phyloP scores from a whole-genome alignment of 2,797 vertebrate genomes.

The Leptatherina wallacei region DNA sequence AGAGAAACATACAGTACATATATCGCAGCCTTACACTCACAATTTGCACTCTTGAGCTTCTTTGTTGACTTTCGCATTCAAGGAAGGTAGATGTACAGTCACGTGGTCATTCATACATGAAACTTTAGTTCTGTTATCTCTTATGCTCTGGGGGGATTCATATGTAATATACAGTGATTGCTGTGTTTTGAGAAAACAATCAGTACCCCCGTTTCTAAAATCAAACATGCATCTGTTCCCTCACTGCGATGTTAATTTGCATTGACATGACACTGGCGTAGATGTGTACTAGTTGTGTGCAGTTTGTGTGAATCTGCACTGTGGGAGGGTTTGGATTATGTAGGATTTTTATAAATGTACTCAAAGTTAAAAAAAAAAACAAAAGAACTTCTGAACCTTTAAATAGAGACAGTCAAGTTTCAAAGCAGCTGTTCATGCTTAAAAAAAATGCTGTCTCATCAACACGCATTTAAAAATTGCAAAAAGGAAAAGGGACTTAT shows the following conservation, averaged over 20 bases:
- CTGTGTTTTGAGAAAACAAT: conserved; percentile 58
- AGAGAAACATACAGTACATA: conserved; percentile 82
- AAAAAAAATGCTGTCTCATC: conserved; percentile 64
- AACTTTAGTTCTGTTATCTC: conserved; percentile 36
- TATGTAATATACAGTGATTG: conserved; percentile 33
- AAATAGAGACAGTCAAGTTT: conserved; percentile 77
- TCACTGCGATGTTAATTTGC: conserved; percentile 29
- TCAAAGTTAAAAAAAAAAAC: conserved; percentile 30
- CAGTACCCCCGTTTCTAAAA: conserved; percentile 30
- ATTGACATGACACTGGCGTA: conserved; percentile 56
- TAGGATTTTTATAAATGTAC: conserved; percentile 49
- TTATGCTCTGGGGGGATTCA: conserved; percentile 35
- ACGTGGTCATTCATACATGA: conserved; percentile 49
- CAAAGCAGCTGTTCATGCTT: conserved; percentile 83
- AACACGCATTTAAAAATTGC: conserved; percentile 57
- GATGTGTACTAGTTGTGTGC: conserved; percentile 49
- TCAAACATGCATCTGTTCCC: conserved; percentile 45
- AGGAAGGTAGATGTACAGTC: conserved; percentile 80
- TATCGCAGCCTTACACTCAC: conserved; percentile 90
- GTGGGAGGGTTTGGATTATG: conserved; percentile 46
- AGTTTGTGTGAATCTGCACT: conserved; percentile 57
- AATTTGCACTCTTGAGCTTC: conserved; percentile 88
- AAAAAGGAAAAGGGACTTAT: conserved; percentile 54
- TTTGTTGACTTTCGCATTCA: conserved; percentile 77
- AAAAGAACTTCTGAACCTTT: conserved; percentile 54